Base-by-base conservation (phyloP, 1,140 invertebrate genomes). In the Drosophila suzukii region DNA sequence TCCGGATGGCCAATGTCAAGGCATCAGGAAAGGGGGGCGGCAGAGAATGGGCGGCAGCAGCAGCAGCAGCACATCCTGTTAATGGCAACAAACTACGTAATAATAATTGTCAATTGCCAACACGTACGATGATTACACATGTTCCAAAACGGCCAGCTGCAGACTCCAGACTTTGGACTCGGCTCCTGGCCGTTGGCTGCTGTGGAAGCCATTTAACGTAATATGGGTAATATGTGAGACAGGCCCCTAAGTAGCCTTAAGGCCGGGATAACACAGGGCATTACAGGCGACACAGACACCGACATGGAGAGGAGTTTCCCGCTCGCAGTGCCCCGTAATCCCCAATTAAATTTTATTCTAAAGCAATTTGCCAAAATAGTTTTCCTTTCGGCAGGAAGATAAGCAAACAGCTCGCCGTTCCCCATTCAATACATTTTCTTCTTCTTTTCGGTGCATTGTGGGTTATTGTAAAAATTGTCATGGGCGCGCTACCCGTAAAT, bases 321-420 rank as follows among this genome's bases (percentile, higher is more conserved):
- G 13, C 6, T 49, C 13, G 47, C 47, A 49, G 4, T 30, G 24
- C 43, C 59, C 65, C 72, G 80, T 88, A 88, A 88, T 89, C 84
- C 84, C 76, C 84, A 88, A 88, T 88, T 88, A 88, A 88, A 88
- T 88, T 88, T 88, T 88, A 89, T 89, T 88, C 84, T 84, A 88
- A 89, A 88, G 84, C 84, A 89, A 88, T 88, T 88, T 88, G 68
- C 72, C 73, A 84, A 88, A 88, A 78, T 80, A 88, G 84, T 84
- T 89, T 88, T 89, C 76, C 57, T 62, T 85, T 63, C 46, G 58
- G 47, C 54, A 47, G 56, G 36, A 63, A 86, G 78, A 85, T 86
- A 86, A 88, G 76, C 84, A 89, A 89, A 89, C 83, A 76, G 38
- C 54, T 76, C 57, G 44, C 54, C 44, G 44, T 47, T 79, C 50